Evolutionary conservation across 2,888 invertebrate genomes (phyloP), one percentile per base, ranked within the genome.

Genomic region (Listrodromus nycthemerus): DNA sequence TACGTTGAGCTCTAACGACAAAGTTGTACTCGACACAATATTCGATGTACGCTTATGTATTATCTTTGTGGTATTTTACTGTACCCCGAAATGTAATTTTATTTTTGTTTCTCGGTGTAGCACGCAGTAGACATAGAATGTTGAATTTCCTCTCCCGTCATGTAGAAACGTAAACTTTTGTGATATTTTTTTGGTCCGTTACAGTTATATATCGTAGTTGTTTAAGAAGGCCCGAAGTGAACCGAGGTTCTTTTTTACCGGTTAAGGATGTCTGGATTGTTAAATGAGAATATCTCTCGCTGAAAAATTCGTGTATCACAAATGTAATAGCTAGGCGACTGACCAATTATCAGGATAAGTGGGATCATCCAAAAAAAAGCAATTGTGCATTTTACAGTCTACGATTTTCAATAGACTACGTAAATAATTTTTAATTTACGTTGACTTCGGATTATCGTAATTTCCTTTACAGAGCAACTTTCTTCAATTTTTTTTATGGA

Each of bases 131-230:
- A 52, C 50, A 61, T 66, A 65, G 45, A 71, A 63, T 69, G 55
- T 10, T 75, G 33, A 52, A 50, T 55, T 41, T 81, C 21, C 73
- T 66, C 70, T 66, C 24, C 55, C 33, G 48, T 74, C 16, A 52
- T 19, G 63, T 80, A 65, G 58, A 76, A 79, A 77, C 48, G 50
- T 63, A 69, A 84, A 81, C 58, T 50, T 79, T 85, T 86, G 85
- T 86, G 85, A 85, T 86, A 85, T 85, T 84, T 24, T 74, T 83
- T 85, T 82, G 73, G 65, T 82, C 78, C 79, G 71, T 24, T 58
- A 27, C 24, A 24, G 27, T 24, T 58, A 27, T 24, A 10, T n/a
- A 10, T 27, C 24, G 55, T 58, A 58, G 16, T 75, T 69, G 81
- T 84, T 77, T 74, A 71, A 81, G 61, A 73, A 77, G n/a, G 58